Evolutionary conservation across 2,797 vertebrate genomes (phyloP).

Genomic region (Hipposideros larvatus): DNA sequence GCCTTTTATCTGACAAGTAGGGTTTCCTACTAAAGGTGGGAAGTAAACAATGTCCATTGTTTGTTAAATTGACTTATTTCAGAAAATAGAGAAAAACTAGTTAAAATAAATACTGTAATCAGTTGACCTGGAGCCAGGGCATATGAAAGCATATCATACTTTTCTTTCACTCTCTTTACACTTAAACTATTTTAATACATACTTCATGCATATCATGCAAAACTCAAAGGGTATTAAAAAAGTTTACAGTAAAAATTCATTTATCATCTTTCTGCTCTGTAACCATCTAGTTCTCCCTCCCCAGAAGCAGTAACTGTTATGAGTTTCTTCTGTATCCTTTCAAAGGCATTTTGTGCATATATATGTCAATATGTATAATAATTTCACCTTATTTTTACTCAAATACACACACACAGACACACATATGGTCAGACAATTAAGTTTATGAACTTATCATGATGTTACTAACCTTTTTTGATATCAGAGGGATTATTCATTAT

Average conservation of each 20-base stretch:
- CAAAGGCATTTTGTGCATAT: neutral
- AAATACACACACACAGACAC: too few relatives aligned
- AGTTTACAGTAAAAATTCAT: neutral
- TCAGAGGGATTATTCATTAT: too few relatives aligned
- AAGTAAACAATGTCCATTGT: neutral
- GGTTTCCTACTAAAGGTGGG: neutral
- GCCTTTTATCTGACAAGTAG: neutral
- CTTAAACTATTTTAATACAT: neutral
- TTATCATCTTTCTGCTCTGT: neutral
- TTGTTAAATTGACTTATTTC: neutral
- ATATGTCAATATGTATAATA: neutral
- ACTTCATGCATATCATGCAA: neutral
- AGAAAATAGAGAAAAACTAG: neutral
- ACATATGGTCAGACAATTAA: too few relatives aligned
- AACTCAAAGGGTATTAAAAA: neutral
- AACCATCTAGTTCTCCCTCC: neutral
- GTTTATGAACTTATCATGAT: too few relatives aligned
- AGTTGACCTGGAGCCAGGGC: neutral
- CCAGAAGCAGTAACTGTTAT: neutral
- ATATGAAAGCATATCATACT: neutral
- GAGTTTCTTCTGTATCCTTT: neutral
- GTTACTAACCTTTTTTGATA: too few relatives aligned
- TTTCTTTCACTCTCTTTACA: neutral
- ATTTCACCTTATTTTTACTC: neutral
- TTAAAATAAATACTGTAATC: neutral